Evolutionary conservation across 2,113 vertebrate species (phyloP), one percentile per base, ranked within the genome.

Genomic region (Trinectes maculatus): DNA sequence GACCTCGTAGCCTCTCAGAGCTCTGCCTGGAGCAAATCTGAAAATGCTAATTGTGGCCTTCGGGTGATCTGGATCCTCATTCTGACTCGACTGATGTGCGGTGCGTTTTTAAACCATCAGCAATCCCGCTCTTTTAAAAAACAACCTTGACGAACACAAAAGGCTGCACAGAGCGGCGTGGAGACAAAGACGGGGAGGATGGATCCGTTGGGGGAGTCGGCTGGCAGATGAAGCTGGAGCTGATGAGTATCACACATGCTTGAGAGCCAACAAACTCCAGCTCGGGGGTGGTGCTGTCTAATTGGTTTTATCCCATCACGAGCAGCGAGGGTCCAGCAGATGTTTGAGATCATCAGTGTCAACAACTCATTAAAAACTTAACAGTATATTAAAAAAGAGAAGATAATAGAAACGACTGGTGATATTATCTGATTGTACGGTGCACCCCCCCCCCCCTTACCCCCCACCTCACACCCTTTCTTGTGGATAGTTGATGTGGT

Each of bases 311-410:
- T 89, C 85, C 83, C 46, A 72, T 91, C 79, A 78, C 74, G 80
- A 89, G 87, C 83, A 79, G 77, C 62, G 83, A 85, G 85, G 71
- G 84, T 85, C 87, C 80, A 85, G 87, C 91, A 92, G 88, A 91
- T 91, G 88, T 90, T 89, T 67, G 80, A 78, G 80, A 85, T 92
- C 88, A 87, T 79, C 78, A 49, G 82, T 83, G 87, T 89, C 86
- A 90, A 91, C 87, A 91, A 80, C 85, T 92, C 91, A 90, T 92
- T 92, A 90, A 90, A 90, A 84, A 85, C 48, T 40, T 66, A 72
- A 57, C 73, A 57, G n/a, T n/a, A n/a, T n/a, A n/a, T 71, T 42
- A 42, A 11, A 31, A 68, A 56, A 69, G 33, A 69, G 29, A 53
- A 44, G 6, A 21, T 62, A 62, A 64, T 33, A 69, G 37, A 49